phyloP scores from a whole-genome alignment of 2,797 vertebrate species.

The Holocentrus rufus region DNA sequence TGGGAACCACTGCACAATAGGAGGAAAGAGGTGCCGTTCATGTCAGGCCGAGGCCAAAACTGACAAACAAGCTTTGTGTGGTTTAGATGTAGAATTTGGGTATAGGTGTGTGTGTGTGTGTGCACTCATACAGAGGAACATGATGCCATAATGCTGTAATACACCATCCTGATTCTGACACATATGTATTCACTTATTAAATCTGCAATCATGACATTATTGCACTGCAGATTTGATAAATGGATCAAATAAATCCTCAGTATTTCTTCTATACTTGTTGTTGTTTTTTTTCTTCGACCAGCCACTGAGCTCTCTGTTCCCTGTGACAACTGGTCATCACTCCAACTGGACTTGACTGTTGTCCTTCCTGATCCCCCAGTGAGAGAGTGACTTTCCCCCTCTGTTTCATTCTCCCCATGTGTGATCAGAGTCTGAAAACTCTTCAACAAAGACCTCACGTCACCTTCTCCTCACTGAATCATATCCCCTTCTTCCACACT shows the following conservation, averaged over 20 bases:
- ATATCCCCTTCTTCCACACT: constrained; percentile 24
- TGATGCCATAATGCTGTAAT: not conserved
- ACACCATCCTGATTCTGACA: too few relatives aligned
- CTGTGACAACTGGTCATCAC: not conserved
- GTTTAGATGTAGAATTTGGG: constrained; percentile 8
- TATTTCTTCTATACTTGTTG: too few relatives aligned
- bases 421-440: constrained; percentile 20
- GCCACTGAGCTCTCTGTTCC: too few relatives aligned
- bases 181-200: too few relatives aligned
- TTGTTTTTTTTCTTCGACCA: too few relatives aligned
- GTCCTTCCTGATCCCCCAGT: constrained; percentile 19
- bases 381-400: constrained; percentile 13
- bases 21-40: constrained; percentile 31
- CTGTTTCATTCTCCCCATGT: constrained; percentile 12
- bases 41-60: constrained; percentile 47
- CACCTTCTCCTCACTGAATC: constrained; percentile 45
- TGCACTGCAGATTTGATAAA: not conserved
- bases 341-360: not conserved
- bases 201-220: constrained; percentile 1
- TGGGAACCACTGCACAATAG: constrained; percentile 9
- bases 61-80: constrained; percentile 12
- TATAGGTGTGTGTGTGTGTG: constrained; percentile 1
- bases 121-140: not conserved
- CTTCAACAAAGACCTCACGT: not conserved
- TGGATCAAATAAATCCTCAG: not conserved